These are phyloP conservation scores for Ditylenchus weischeri DNA, from an alignment of 2,888 invertebrate species.

Conservation along the genomic window DNA sequence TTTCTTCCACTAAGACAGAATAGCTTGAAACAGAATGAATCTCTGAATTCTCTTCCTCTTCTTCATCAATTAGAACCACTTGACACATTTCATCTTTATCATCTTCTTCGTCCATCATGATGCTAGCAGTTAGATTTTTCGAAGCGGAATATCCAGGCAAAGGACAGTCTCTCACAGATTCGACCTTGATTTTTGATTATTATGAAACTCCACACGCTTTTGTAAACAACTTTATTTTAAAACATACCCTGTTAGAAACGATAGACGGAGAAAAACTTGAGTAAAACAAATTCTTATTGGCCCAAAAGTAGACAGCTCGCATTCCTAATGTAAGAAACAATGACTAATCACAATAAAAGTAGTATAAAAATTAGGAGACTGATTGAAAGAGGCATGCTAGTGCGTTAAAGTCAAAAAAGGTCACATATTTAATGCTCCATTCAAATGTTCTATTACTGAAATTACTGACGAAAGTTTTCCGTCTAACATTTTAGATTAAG, in stretches of 20 bases:
- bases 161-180: not conserved
- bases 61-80: conserved; percentile 27
- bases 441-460: too few species aligned
- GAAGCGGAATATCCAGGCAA: not conserved
- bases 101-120: conserved; percentile 1
- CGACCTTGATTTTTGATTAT: not conserved
- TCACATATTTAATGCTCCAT: too few species aligned
- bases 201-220: not conserved
- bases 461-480: too few species aligned
- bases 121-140: not conserved
- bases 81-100: conserved; percentile 11
- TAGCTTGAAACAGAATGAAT: not conserved
- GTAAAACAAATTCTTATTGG: conserved; percentile 78
- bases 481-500: too few species aligned
- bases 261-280: conserved; percentile 50
- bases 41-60: conserved; percentile 19
- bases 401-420: too few species aligned
- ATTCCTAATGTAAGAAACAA: conserved; percentile 62
- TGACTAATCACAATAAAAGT: too few species aligned
- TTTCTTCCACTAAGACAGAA: conserved; percentile 8
- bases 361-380: too few species aligned
- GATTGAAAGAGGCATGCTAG: too few species aligned
- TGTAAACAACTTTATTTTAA: not conserved
- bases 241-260: conserved; percentile 45
- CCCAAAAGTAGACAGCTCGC: conserved; percentile 88